A percentile compares a stretch with the other conserved stretches of the same genome.
Conservation (phyloP, 2,797 vertebrate genomes). For the Tragopan temminckii region DNA sequence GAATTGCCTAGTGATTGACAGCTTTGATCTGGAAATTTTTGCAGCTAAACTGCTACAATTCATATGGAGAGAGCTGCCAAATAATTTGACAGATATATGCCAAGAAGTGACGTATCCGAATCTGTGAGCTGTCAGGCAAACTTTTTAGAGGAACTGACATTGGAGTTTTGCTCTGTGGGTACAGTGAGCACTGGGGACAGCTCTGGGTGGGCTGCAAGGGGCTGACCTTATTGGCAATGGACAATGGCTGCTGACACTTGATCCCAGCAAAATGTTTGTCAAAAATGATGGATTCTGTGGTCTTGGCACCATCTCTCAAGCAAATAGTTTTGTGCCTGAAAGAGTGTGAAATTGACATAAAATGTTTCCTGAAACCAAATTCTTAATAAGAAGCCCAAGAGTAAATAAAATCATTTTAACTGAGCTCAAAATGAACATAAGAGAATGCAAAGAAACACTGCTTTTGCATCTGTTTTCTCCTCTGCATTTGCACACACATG, state of each 20-base stretch:
- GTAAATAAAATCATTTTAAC: neutral
- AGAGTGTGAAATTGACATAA: neutral
- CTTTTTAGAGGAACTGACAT: neutral
- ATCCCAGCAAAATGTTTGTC: neutral
- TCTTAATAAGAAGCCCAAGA: neutral
- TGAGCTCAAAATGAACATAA: neutral
- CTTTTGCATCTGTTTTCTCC: neutral
- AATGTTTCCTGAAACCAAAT: neutral
- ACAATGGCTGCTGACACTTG: neutral
- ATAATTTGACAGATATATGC: slow-evolving; percentile 66
- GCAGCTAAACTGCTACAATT: slow-evolving; percentile 60
- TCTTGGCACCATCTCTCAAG: neutral
- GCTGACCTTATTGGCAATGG: neutral
- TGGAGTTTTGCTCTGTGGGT: neutral
- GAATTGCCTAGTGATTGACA: slow-evolving; percentile 67
- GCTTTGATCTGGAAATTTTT: slow-evolving; percentile 73
- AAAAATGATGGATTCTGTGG: neutral
- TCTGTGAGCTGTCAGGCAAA: slow-evolving; percentile 41
- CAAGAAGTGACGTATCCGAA: slow-evolving; percentile 29
- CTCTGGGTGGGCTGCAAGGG: neutral
- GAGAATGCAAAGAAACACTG: neutral
- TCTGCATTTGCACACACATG: neutral
- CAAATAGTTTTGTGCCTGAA: neutral
- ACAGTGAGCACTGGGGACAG: neutral
- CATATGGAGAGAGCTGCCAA: slow-evolving; percentile 55